phyloP scores from a whole-genome alignment of 2,113 vertebrate genomes.

The Bucco capensis region DNA sequence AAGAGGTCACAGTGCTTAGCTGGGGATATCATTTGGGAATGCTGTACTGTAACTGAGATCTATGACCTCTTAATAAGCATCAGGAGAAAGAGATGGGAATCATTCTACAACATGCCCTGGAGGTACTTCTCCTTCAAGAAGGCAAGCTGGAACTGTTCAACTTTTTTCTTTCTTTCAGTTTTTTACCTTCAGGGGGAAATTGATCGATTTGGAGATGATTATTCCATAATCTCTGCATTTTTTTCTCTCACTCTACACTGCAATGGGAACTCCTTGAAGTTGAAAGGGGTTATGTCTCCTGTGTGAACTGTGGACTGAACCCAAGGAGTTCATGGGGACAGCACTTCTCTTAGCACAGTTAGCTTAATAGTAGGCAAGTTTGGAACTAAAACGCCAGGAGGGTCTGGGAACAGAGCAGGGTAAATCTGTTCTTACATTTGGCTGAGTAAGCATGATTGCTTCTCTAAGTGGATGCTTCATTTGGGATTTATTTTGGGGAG shows the following conservation, averaged over 20 bases:
- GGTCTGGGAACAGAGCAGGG: background rate
- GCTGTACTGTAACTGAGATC: constrained; percentile 63
- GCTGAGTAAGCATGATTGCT: background rate
- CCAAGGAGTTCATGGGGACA: constrained; percentile 67
- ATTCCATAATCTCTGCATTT: constrained; percentile 77
- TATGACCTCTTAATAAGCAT: constrained; percentile 77
- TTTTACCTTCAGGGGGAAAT: constrained; percentile 76
- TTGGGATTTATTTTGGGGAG: background rate
- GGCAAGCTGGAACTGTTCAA: constrained; percentile 68
- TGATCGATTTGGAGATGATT: constrained; percentile 76
- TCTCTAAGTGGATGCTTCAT: background rate
- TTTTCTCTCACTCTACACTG: constrained; percentile 60
- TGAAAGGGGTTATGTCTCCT: constrained; percentile 71
- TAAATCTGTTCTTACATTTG: background rate
- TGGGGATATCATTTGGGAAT: constrained; percentile 65
- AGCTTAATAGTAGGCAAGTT: constrained; percentile 5
- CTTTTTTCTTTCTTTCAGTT: constrained; percentile 69
- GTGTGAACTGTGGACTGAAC: constrained; percentile 57
- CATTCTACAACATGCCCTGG: constrained; percentile 66
- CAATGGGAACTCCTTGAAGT: constrained; percentile 73
- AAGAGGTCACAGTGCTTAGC: constrained; percentile 53
- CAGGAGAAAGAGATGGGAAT: constrained; percentile 68
- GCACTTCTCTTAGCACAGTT: constrained; percentile 55
- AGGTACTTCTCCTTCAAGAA: constrained; percentile 74
- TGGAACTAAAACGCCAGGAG: background rate